These are phyloP conservation scores for Micromesistius poutassou DNA, from an alignment of 2,797 vertebrate genomes.

Conservation along the genomic window DNA sequence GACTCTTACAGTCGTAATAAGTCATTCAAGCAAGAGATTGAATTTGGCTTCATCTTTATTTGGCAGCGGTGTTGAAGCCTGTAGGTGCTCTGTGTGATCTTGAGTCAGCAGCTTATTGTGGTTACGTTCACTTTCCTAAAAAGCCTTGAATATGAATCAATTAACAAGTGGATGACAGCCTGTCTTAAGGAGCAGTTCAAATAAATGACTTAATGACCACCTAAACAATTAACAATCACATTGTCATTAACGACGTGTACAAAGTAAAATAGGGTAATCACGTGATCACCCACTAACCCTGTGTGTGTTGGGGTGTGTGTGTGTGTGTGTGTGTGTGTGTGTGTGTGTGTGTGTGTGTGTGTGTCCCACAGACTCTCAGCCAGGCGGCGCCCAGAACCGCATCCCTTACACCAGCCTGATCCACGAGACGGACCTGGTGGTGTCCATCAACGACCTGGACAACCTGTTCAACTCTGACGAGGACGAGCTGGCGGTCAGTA, in stretches of 20 bases:
- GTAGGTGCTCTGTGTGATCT: background rate
- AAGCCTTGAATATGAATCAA: background rate
- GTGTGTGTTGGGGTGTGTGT: background rate
- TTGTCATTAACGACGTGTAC: background rate
- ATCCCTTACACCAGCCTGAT: constrained; percentile 92
- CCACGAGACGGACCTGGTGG: constrained; percentile 91
- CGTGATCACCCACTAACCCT: constrained; percentile 3
- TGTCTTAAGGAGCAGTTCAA: background rate
- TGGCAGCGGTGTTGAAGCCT: background rate
- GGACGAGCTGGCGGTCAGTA: constrained; percentile 92
- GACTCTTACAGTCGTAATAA: background rate
- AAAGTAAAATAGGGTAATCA: background rate
- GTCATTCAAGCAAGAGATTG: background rate
- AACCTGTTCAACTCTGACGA: constrained; percentile 99
- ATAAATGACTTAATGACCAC: background rate
- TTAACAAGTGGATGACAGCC: background rate
- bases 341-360: background rate
- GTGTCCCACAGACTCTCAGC: constrained; percentile 78
- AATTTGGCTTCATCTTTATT: background rate
- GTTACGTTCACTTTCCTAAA: background rate
- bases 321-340: background rate
- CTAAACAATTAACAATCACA: background rate
- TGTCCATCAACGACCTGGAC: constrained; percentile 97
- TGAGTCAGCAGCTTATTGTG: background rate
- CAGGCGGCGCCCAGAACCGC: constrained; percentile 82